phyloP scores from a whole-genome alignment of 2,888 invertebrate genomes.

The Aphodius granarius region DNA sequence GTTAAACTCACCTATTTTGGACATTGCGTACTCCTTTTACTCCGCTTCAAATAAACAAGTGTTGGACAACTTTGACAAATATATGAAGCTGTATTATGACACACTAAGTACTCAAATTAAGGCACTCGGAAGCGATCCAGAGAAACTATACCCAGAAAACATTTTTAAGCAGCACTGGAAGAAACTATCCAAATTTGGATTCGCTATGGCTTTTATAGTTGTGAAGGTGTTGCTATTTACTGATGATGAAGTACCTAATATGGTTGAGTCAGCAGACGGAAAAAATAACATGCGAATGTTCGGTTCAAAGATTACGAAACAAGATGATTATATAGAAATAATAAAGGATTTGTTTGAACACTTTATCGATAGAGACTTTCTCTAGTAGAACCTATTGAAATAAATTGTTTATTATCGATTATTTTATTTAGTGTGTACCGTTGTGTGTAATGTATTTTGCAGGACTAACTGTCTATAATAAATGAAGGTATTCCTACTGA shows the following conservation, averaged over 20 bases:
- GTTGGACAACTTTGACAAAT: slow-evolving; percentile 37
- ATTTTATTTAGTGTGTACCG: too few relatives aligned
- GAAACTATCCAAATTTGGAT: slow-evolving; percentile 38
- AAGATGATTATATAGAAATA: slow-evolving; percentile 18
- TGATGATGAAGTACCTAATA: slow-evolving; percentile 20
- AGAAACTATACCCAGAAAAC: slow-evolving; percentile 41
- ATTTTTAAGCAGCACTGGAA: slow-evolving; percentile 40
- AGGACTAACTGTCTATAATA: too few relatives aligned
- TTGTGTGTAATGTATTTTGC: too few relatives aligned
- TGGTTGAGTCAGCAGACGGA: slow-evolving; percentile 15
- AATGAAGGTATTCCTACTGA: too few relatives aligned
- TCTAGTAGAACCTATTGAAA: slow-evolving; percentile 9
- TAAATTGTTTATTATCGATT: too few relatives aligned
- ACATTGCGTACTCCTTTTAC: slow-evolving; percentile 43
- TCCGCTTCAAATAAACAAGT: slow-evolving; percentile 37
- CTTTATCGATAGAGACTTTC: slow-evolving; percentile 23
- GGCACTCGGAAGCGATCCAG: slow-evolving; percentile 40
- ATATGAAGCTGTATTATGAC: slow-evolving; percentile 42
- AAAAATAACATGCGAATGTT: slow-evolving; percentile 18
- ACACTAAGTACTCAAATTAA: slow-evolving; percentile 37
- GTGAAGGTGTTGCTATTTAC: slow-evolving; percentile 34
- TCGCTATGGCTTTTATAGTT: slow-evolving; percentile 31
- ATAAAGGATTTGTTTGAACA: slow-evolving; percentile 24
- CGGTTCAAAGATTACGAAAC: neutral
- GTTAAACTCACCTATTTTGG: slow-evolving; percentile 37